A percentile compares a stretch with the other conserved stretches of the same genome.
phyloP scores from a whole-genome alignment of 2,888 invertebrate genomes.

The Ischnus inquisitorius region DNA sequence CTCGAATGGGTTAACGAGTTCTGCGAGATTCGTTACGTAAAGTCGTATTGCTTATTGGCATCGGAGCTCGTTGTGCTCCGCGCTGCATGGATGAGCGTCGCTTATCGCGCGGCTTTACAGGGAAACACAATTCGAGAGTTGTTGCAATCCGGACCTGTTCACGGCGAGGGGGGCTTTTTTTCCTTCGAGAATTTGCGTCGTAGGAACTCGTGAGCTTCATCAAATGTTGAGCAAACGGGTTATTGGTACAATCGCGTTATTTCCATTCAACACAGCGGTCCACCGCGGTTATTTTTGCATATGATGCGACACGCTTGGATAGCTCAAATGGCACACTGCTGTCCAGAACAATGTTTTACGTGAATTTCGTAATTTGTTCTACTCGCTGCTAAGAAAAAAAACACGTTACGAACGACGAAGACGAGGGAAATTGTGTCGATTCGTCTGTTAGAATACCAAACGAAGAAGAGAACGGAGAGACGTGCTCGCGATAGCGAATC shows the following conservation, averaged over 20 bases:
- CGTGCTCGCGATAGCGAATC: slow-evolving; percentile 51
- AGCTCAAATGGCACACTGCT: neutral
- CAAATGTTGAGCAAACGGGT: neutral
- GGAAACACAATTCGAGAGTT: slow-evolving; percentile 14
- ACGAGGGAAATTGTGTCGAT: slow-evolving; percentile 10
- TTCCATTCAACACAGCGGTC: neutral
- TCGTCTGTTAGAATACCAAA: slow-evolving; percentile 48
- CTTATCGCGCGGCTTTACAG: slow-evolving; percentile 31
- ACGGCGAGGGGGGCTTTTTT: slow-evolving; percentile 4
- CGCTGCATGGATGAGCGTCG: slow-evolving; percentile 36
- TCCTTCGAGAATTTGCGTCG: slow-evolving; percentile 29
- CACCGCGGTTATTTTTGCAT: neutral
- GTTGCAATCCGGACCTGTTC: slow-evolving; percentile 22
- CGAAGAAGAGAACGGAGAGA: neutral
- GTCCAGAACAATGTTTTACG: neutral
- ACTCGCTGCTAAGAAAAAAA: neutral
- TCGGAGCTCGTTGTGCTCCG: slow-evolving; percentile 17
- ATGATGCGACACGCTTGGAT: neutral
- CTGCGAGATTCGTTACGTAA: slow-evolving; percentile 18
- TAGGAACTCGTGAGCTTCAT: neutral
- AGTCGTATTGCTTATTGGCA: slow-evolving; percentile 18
- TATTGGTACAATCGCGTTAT: neutral
- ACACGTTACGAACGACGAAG: neutral
- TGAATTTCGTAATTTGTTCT: slow-evolving; percentile 49
- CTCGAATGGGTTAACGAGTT: slow-evolving; percentile 2